Evolutionary conservation across 2,113 vertebrate genomes (phyloP).

Genomic region (Lota lota): DNA sequence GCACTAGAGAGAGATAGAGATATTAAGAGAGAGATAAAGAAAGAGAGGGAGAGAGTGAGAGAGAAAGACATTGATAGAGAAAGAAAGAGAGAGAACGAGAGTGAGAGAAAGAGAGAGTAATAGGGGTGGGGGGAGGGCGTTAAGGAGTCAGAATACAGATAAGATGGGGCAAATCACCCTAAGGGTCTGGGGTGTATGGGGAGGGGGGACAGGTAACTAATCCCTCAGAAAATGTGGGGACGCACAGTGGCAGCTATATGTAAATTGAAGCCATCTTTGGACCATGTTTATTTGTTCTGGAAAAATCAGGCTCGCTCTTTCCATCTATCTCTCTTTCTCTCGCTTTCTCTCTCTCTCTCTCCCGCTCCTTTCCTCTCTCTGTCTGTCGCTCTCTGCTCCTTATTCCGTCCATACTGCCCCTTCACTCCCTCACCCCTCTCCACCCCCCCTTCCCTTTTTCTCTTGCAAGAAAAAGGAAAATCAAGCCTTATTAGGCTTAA

Average conservation of each 20-base stretch:
- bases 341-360: conserved; percentile 35
- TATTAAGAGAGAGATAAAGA: not conserved
- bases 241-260: conserved; percentile 79
- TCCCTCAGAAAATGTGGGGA: conserved; percentile 48
- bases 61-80: too few species aligned
- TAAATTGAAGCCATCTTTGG: conserved; percentile 70
- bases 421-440: conserved; percentile 48
- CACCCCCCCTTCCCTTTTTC: conserved; percentile 42
- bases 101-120: conserved; percentile 35
- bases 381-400: conserved; percentile 29
- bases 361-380: conserved; percentile 19
- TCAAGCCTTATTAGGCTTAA: conserved; percentile 77
- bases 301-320: conserved; percentile 44
- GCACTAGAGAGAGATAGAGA: too few species aligned
- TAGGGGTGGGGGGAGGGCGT: not conserved
- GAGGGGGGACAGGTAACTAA: conserved; percentile 64
- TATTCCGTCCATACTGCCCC: too few species aligned
- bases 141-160: too few species aligned
- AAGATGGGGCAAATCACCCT: not conserved
- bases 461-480: conserved; percentile 76
- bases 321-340: conserved; percentile 28
- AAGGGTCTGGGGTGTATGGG: conserved; percentile 52
- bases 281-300: conserved; percentile 72
- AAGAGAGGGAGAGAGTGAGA: conserved; percentile 30
- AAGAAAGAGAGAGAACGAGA: conserved; percentile 30